These are phyloP conservation scores for Speoplatyrhinus poulsoni DNA, from an alignment of 2,113 vertebrate genomes.

Conservation along the genomic window DNA sequence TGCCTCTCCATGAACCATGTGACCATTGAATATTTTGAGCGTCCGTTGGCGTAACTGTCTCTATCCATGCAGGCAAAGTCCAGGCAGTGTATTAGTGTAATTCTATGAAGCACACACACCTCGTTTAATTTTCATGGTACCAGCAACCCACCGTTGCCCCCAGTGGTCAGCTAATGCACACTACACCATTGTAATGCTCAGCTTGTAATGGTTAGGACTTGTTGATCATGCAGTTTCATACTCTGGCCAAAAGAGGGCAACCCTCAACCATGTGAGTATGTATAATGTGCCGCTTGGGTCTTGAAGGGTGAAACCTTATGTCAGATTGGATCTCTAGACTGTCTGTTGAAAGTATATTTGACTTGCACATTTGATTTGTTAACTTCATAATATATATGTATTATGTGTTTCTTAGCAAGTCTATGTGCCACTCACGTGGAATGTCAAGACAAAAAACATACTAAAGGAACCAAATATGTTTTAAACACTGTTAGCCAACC, in stretches of 20 bases:
- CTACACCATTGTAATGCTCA: not conserved
- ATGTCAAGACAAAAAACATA: not conserved
- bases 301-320: not conserved
- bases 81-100: no score
- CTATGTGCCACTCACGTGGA: no score
- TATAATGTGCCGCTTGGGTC: not conserved
- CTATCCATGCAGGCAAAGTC: no score
- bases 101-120: no score
- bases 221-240: conserved; percentile 9
- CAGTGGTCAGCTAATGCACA: no score
- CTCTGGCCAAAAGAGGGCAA: conserved; percentile 47
- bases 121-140: no score
- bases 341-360: not conserved
- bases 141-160: no score
- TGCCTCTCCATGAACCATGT: no score
- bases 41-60: no score
- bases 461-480: no score
- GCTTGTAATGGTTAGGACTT: not conserved
- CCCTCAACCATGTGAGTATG: conserved; percentile 3
- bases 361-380: not conserved
- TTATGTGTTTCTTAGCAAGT: not conserved
- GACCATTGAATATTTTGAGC: no score
- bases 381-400: not conserved
- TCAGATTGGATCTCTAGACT: conserved; percentile 4
- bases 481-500: no score